phyloP scores from a whole-genome alignment of 2,888 invertebrate species.

The Epinotia brunnichana region DNA sequence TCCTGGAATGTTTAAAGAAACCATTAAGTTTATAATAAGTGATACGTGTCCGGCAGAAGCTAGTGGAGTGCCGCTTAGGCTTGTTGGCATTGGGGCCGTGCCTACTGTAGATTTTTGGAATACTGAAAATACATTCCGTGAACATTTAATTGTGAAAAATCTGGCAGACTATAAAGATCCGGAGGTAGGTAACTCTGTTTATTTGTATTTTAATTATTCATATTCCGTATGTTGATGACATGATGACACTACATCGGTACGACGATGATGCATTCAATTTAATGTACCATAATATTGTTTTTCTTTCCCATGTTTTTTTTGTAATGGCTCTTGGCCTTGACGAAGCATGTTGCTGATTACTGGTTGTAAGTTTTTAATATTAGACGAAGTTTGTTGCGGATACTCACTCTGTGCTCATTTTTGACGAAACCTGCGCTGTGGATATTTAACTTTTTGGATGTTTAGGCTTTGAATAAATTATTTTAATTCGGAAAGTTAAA shows the following conservation, averaged over 20 bases:
- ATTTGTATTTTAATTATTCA: conserved; percentile 21
- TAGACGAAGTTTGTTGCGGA: too few relatives aligned
- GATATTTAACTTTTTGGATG: too few relatives aligned
- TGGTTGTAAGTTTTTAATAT: too few relatives aligned
- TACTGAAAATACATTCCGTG: conserved; percentile 83
- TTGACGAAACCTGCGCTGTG: too few relatives aligned
- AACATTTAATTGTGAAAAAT: conserved; percentile 83
- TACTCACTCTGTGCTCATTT: too few relatives aligned
- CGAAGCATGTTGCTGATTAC: too few relatives aligned
- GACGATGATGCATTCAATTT: not conserved
- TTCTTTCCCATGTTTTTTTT: too few relatives aligned
- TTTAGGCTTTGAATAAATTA: too few relatives aligned
- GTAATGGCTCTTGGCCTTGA: too few relatives aligned
- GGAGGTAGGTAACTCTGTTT: conserved; percentile 60
- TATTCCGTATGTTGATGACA: not conserved
- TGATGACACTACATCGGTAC: too few relatives aligned
- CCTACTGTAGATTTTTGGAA: conserved; percentile 84
- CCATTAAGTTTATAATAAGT: conserved; percentile 74
- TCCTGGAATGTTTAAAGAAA: conserved; percentile 70
- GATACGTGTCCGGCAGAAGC: conserved; percentile 80
- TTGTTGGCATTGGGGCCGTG: conserved; percentile 82
- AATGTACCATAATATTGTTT: too few relatives aligned
- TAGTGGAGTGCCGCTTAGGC: conserved; percentile 73
- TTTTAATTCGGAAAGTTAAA: too few relatives aligned
- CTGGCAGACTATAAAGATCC: conserved; percentile 79